phyloP scores from a whole-genome alignment of 2,113 vertebrate species.

The Xiphorhynchus elegans region DNA sequence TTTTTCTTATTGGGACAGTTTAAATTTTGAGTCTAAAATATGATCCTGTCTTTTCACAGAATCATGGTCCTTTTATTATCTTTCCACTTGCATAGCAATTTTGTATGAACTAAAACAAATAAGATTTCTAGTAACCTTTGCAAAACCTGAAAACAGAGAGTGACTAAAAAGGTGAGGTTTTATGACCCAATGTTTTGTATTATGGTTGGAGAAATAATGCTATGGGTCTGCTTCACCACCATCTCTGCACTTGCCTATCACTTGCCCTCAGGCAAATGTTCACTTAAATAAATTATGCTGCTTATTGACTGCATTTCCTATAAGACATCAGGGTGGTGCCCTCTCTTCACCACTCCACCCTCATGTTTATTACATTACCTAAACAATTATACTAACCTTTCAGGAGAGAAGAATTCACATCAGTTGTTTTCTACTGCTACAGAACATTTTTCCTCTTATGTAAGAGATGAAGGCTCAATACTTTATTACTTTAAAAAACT shows the following conservation, averaged over 20 bases:
- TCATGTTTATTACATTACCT: neutral
- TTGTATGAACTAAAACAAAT: neutral
- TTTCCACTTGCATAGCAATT: neutral
- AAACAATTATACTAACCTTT: neutral
- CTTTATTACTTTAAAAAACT: neutral
- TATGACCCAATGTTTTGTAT: neutral
- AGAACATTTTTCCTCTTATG: neutral
- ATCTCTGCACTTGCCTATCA: neutral
- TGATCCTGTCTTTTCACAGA: neutral
- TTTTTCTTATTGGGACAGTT: neutral
- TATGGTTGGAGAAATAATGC: neutral
- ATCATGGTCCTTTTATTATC: neutral
- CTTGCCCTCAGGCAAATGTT: neutral
- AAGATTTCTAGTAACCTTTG: neutral
- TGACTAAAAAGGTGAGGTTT: neutral
- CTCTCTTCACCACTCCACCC: fast-evolving
- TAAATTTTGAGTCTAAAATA: neutral
- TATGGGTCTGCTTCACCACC: neutral
- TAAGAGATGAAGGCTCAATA: neutral
- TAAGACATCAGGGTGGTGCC: neutral
- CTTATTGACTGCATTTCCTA: neutral
- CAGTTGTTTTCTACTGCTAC: neutral
- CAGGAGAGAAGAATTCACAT: neutral
- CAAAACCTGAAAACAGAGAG: neutral
- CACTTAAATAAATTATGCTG: neutral